These are phyloP conservation scores for Dicyrtomina minuta DNA, from an alignment of 2,888 invertebrate genomes.

Conservation along the genomic window DNA sequence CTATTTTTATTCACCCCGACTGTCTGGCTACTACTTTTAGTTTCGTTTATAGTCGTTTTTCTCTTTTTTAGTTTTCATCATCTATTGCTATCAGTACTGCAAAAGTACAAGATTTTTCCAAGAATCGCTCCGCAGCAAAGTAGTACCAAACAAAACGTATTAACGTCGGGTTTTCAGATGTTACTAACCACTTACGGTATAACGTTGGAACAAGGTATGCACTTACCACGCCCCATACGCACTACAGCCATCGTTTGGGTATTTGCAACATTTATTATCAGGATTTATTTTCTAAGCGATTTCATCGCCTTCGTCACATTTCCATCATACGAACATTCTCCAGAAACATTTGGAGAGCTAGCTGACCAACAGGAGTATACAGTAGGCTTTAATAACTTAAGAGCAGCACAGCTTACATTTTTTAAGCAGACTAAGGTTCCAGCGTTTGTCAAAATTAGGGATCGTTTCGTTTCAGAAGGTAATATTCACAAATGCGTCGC, in stretches of 20 bases:
- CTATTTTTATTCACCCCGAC: not conserved
- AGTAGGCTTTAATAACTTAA: not conserved
- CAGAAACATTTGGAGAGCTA: slow-evolving; percentile 4
- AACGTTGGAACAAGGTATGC: too few species aligned
- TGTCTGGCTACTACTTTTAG: not conserved
- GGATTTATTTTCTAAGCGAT: slow-evolving; percentile 6
- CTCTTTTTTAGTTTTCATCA: too few species aligned
- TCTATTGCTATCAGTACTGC: too few species aligned
- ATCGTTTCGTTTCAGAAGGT: not conserved
- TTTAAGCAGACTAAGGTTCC: slow-evolving; percentile 3
- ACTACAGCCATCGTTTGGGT: not conserved
- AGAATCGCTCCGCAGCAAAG: too few species aligned
- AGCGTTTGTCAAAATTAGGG: not conserved
- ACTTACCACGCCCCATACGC: too few species aligned
- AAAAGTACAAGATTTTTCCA: too few species aligned
- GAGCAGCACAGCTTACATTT: not conserved
- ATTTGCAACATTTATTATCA: not conserved
- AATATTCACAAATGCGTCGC: not conserved
- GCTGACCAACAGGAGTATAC: not conserved
- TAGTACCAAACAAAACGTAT: too few species aligned
- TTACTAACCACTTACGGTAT: too few species aligned
- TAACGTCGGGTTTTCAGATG: too few species aligned
- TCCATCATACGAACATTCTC: not conserved
- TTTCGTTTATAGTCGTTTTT: not conserved
- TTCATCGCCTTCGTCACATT: too few species aligned